phyloP scores from a whole-genome alignment of 2,113 vertebrate species.

The Nestor notabilis region DNA sequence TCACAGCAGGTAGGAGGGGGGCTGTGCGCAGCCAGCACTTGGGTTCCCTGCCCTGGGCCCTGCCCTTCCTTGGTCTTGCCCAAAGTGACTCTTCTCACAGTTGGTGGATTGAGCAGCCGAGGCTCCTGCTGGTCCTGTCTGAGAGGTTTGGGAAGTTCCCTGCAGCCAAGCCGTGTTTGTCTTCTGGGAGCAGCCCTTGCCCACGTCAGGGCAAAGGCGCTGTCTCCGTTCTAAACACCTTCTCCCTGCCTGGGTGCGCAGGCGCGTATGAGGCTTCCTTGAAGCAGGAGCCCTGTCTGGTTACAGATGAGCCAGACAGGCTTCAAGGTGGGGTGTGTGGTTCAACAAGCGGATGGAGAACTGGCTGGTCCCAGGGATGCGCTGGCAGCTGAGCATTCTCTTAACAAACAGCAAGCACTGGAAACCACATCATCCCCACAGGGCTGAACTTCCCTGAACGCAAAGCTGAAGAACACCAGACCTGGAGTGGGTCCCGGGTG shows the following conservation, averaged over 20 bases:
- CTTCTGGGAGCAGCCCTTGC: neutral
- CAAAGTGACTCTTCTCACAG: neutral
- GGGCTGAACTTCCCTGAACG: neutral
- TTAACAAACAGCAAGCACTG: neutral
- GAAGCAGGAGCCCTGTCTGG: neutral
- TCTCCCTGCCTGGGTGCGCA: accelerated
- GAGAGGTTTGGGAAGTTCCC: neutral
- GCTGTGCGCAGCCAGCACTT: accelerated
- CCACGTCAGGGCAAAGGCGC: neutral
- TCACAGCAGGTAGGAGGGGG: accelerated
- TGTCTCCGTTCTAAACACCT: neutral
- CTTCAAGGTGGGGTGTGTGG: neutral
- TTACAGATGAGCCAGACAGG: neutral
- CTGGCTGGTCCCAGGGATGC: neutral
- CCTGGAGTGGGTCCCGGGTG: accelerated
- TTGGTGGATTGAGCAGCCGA: neutral
- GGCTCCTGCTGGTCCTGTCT: neutral
- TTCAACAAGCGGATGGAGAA: neutral
- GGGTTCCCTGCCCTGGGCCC: too few species aligned
- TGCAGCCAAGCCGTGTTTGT: accelerated
- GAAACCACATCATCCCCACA: accelerated
- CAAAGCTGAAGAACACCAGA: neutral
- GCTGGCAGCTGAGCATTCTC: too few species aligned
- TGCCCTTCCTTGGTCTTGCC: neutral
- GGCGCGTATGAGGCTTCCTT: neutral